Base-by-base conservation (phyloP, 30 jellyfish, hydroid and myxozoan genomes). In the Calvadosia cruxmelitensis region DNA sequence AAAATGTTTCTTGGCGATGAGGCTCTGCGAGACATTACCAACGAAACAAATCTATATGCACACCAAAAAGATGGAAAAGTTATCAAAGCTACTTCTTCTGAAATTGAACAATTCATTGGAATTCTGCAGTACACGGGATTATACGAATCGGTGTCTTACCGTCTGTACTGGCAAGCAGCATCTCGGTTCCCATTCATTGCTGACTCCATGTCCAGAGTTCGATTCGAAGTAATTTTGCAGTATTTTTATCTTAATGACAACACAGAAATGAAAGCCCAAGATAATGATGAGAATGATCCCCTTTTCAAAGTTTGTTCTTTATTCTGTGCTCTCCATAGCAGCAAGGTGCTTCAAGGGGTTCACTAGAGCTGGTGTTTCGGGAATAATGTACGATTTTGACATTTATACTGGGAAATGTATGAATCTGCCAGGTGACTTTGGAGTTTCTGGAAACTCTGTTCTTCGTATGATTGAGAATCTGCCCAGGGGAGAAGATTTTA, bases 181-280 rank as follows among this genome's bases (percentile, higher is more conserved):
- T 24, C 66, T 36, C 27, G 67, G 77, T 67, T 33, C 25, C 77
- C 36, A 48, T 71, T 26, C 61, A 71, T 20, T 16, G 69, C 67
- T 27, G 77, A 69, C 76, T 27, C 27, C 79, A 50, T 71, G n/a
- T 61, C 76, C 23, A 50, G 32, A 61, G 0, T 71, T 13, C 51
- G 63, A 51, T 26, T 32, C 51, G 63, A 71, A 50, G 69, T 49
- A 27, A 77, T 71, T 71, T 67, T 71, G n/a, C 61, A 49, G n/a
- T 10, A 49, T n/a, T 10, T 13, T 49, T n/a, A n/a, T n/a, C 61
- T 13, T n/a, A 13, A 49, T 49, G 61, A 10, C n/a, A n/a, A 10
- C 61, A 49, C 61, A n/a, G n/a, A 49, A 49, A 49, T n/a, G 61
- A 49, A 49, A n/a, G 16, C 61, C 13, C 61, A n/a, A 10, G 61